A percentile compares a stretch with the other conserved stretches of the same genome.
Evolutionary conservation across 2,113 vertebrate species (phyloP).

Genomic region (Syngnathus scovelli): DNA sequence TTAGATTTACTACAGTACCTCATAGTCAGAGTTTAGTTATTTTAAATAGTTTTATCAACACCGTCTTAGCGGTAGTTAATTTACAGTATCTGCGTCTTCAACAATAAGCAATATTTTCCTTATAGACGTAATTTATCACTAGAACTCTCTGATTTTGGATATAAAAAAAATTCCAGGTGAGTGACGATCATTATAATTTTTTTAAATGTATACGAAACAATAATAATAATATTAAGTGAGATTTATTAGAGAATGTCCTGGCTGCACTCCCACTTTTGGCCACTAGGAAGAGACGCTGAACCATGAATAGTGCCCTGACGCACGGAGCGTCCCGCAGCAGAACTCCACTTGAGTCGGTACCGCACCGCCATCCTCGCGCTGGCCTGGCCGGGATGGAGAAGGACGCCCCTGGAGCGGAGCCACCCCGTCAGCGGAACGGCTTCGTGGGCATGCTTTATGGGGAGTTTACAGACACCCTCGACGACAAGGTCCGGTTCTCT

Average conservation of each 20-base stretch:
- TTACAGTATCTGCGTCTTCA: no score
- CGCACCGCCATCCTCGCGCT: conserved; percentile 49
- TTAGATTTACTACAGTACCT: no score
- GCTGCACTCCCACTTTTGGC: conserved; percentile 56
- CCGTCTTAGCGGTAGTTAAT: no score
- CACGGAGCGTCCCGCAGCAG: conserved; percentile 52
- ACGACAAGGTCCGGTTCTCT: conserved; percentile 61
- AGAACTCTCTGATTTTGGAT: no score
- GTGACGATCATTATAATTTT: no score
- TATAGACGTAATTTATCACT: no score
- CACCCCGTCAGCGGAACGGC: conserved; percentile 53
- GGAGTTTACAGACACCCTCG: conserved; percentile 67
- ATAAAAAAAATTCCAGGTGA: no score
- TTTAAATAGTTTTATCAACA: no score
- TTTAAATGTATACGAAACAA: no score
- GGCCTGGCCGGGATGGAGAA: conserved; percentile 62
- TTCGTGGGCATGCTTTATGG: conserved; percentile 58
- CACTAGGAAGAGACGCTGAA: conserved; percentile 64
- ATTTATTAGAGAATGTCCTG: not conserved
- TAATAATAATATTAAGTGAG: no score
- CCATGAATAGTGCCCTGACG: conserved; percentile 24
- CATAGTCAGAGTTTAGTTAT: no score
- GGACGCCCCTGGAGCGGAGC: conserved; percentile 48
- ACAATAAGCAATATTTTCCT: no score
- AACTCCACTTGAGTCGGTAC: conserved; percentile 35